Evolutionary conservation across 2,797 vertebrate species (phyloP).

Genomic region (Onychomys leucogaster): DNA sequence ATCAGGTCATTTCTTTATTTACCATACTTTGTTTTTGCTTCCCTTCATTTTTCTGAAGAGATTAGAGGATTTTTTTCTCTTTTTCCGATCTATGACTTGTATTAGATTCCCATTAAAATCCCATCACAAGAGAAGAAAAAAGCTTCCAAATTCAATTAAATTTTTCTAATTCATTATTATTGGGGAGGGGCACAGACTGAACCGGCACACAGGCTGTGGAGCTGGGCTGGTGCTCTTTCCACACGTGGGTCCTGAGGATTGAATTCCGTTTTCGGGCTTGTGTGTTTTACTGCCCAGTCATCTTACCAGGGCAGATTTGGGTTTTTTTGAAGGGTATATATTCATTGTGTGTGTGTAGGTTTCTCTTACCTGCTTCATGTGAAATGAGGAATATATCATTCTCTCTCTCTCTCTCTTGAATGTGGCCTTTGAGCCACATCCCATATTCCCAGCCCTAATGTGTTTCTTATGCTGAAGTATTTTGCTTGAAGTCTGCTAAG

Average conservation of each 20-base stretch:
- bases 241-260: not conserved
- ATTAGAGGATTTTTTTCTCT: not conserved
- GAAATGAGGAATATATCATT: constrained; percentile 6
- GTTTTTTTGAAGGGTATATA: not conserved
- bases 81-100: constrained; percentile 1
- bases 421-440: not conserved
- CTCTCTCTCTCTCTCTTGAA: too few relatives aligned
- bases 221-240: not conserved
- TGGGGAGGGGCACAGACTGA: not conserved
- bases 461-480: constrained; percentile 2
- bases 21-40: constrained; percentile 42
- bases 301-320: not conserved
- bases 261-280: not conserved
- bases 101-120: constrained; percentile 23
- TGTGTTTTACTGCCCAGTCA: not conserved
- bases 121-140: constrained; percentile 19
- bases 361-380: constrained; percentile 20
- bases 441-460: not conserved
- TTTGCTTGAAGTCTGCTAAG: constrained; percentile 3
- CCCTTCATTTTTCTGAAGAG: constrained; percentile 47
- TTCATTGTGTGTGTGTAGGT: not conserved
- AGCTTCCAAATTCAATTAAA: constrained; percentile 5
- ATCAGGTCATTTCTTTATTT: constrained; percentile 39
- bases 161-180: not conserved
- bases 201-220: not conserved